Evolutionary conservation across 2,888 invertebrate genomes (phyloP), one percentile per base, ranked within the genome.

Genomic region (Spialia ferax): DNA sequence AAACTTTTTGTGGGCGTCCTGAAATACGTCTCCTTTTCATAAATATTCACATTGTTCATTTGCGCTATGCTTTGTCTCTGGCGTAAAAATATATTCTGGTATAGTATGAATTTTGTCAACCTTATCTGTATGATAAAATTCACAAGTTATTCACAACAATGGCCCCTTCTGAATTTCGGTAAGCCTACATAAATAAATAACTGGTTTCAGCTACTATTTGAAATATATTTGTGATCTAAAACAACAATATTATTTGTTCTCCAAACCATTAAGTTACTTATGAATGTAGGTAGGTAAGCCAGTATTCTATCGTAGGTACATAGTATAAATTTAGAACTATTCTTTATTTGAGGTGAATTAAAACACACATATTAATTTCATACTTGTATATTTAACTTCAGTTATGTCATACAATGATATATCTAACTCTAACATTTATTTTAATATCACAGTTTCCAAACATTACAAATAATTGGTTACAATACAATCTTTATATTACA

Each of bases 391-490:
- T 83, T 89, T 81, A 83, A 83, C 82, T 85, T 87, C 77, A 67
- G 29, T 67, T 67, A 83, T 85, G 82, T 81, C 74, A 79, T 86
- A 85, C 83, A 88, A 79, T 84, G 77, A 81, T 62, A 45, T 45
- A 64, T 70, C 69, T 82, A 86, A 82, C 77, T 77, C 84, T 88
- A 90, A 85, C 77, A 80, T 89, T 90, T 88, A 84, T 77, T 82
- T 89, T 83, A 91, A 86, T 92, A 92, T 92, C 93, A 92, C 93
- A 92, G 92, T 87, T 83, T 75, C 59, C 50, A 60, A 66, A 66
- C 66, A 54, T 66, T 66, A 66, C 65, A 59, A 59, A 23, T 48
- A 52, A 52, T 65, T 65, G 59, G 59, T 52, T 65, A 59, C 59
- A 35, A 59, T 59, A 26, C 22, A 52, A 65, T 57, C 32, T 65